Evolutionary conservation across 35 echinoderm and acorn worm genomes (phyloP), one percentile per base, ranked within the genome.

Genomic region (Nesometra sesokonis): DNA sequence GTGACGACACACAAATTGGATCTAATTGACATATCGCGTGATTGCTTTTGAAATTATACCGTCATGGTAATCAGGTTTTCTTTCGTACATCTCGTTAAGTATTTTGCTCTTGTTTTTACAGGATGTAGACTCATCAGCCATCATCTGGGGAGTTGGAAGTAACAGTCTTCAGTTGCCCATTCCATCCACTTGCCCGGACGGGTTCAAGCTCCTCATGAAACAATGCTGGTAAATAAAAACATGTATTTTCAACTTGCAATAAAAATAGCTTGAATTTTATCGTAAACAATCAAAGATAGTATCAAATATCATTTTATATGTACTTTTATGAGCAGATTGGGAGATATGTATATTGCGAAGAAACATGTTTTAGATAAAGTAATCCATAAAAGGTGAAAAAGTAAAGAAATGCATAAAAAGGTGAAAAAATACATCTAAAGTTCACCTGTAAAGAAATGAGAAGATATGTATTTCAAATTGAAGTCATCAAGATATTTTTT

Each of bases 61-160:
- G 38, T 43, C 38, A 43, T 15, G 38, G 38, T 43, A 43, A 43
- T 43, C 38, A 43, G 15, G 38, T 43, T 43, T 43, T 43, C 38
- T 43, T n/a, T n/a, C 38, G 38, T 43, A 43, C 38, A 43, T 4
- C 38, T 43, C 38, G 38, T 43, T 43, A 43, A 43, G 15, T 15
- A 43, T 43, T 15, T 7, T 43, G 38, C 5, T 43, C 38, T 77
- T 88, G 0, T 86, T 35, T 37, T 78, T 86, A 23, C 77, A 97
- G 92, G 95, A 98, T 88, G 95, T 94, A 32, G 95, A 98, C 90
- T 98, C 95, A 15, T 98, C 95, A 3, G 95, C 95, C 57, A 98
- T 98, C 38, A 98, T 98, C 87, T 98, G 95, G 95, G 95, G 95
- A n/a, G 95, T 98, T 27, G 95, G 95, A 30, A 98, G 95, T 37